Evolutionary conservation across 2,888 invertebrate genomes (phyloP), one percentile per base, ranked within the genome.

Genomic region (Caenorhabditis angaria): DNA sequence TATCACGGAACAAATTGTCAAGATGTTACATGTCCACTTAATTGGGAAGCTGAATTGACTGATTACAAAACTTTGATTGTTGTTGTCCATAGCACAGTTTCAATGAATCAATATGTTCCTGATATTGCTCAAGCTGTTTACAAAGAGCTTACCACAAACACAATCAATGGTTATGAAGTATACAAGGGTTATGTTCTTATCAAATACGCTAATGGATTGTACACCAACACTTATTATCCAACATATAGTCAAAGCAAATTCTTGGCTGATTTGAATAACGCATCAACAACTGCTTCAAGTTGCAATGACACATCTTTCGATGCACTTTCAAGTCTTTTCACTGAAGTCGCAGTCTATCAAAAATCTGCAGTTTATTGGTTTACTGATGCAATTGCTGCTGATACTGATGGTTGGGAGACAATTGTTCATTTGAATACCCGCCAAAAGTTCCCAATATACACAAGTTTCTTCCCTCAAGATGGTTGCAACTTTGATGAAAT

Each of bases 351-450:
- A 20, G 61, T 77, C 27, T 77, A 77, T 58, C 72, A 78, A 48
- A 82, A 83, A 61, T 84, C 84, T 24, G 80, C 84, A 5, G 66
- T 84, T 59, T 77, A 77, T 63, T 63, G 80, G 12, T 81, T 83
- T 75, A 83, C 84, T 29, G 83, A 84, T 54, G 83, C 77, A 18
- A 64, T 75, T 12, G 73, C 83, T 18, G 58, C 62, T 35, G 82
- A 83, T 59, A 51, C 61, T 29, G 71, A 77, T n/a, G 69, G 77
- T 47, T 82, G 76, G 75, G 71, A 71, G 41, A 67, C 70, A 22
- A 70, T 83, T 10, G 66, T 80, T 35, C 72, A 81, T 27, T 47
- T 71, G 53, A 83, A 81, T 61, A 76, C 80, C 22, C 62, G 78
- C 18, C 61, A 67, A 25, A 83, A 82, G 61, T 69, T 73, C 54